A percentile compares a stretch with the other conserved stretches of the same genome.
These are phyloP conservation scores for Artemia sinica DNA, from an alignment of 2,888 invertebrate genomes.

Conservation along the genomic window DNA sequence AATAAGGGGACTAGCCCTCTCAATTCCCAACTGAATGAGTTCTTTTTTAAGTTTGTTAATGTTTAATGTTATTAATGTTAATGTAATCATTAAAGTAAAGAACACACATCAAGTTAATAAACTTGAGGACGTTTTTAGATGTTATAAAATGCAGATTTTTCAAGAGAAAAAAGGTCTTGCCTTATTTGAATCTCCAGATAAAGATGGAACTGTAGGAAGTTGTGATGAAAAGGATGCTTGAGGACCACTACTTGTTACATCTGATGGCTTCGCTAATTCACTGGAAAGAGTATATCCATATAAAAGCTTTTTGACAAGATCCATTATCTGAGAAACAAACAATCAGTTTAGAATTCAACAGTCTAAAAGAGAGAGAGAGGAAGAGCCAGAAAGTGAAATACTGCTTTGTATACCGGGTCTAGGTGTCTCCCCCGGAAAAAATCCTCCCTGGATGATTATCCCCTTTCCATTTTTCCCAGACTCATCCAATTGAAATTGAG, in stretches of 20 bases:
- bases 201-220: slow-evolving; percentile 25
- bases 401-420: too few relatives aligned
- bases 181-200: slow-evolving; percentile 26
- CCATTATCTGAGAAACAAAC: slow-evolving; percentile 57
- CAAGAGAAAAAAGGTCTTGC: not conserved
- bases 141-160: too few relatives aligned
- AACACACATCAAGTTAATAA: slow-evolving; percentile 29
- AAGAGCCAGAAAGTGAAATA: too few relatives aligned
- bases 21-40: too few relatives aligned
- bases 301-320: slow-evolving; percentile 83
- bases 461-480: too few relatives aligned
- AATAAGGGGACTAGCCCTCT: too few relatives aligned
- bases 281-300: slow-evolving; percentile 81
- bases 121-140: too few relatives aligned
- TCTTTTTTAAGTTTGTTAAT: too few relatives aligned
- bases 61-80: slow-evolving; percentile 45
- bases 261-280: slow-evolving; percentile 43
- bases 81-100: slow-evolving; percentile 65
- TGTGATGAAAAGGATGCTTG: slow-evolving; percentile 26
- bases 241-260: slow-evolving; percentile 26
- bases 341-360: slow-evolving; percentile 10
- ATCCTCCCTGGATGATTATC: too few relatives aligned
- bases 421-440: too few relatives aligned
- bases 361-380: too few relatives aligned
- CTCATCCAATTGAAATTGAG: too few relatives aligned